phyloP scores from a whole-genome alignment of 2,888 invertebrate species.

The Lampropteryx suffumata region DNA sequence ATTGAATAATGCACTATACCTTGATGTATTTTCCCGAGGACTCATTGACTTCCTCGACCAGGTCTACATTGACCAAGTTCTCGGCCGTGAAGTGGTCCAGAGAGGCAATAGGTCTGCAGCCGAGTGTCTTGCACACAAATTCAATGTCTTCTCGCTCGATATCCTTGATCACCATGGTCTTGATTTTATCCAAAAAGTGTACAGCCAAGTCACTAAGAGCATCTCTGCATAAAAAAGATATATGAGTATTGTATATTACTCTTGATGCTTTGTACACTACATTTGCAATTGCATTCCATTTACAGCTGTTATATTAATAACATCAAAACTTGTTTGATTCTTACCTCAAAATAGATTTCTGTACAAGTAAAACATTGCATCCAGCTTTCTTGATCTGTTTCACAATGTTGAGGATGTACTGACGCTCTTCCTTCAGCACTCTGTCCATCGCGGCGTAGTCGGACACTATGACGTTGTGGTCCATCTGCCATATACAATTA shows the following conservation, averaged over 20 bases:
- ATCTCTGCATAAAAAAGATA: slow-evolving; percentile 85
- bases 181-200: slow-evolving; percentile 99
- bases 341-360: slow-evolving; percentile 89
- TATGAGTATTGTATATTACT: not conserved
- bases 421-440: slow-evolving; percentile 97
- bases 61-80: slow-evolving; percentile 94
- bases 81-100: slow-evolving; percentile 98
- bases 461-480: slow-evolving; percentile 96
- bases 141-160: slow-evolving; percentile 99
- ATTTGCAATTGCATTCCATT: no score
- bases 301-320: no score
- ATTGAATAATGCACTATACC: slow-evolving; percentile 59
- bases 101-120: slow-evolving; percentile 98
- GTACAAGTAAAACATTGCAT: slow-evolving; percentile 97
- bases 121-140: slow-evolving; percentile 97
- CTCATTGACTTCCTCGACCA: slow-evolving; percentile 96
- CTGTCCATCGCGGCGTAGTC: slow-evolving; percentile 99
- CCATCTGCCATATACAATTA: slow-evolving; percentile 87
- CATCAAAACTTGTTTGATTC: not conserved
- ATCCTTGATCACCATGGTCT: slow-evolving; percentile 99
- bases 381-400: slow-evolving; percentile 99
- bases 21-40: slow-evolving; percentile 96
- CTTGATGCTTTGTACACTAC: no score
- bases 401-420: slow-evolving; percentile 98
- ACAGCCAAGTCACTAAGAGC: slow-evolving; percentile 98